Evolutionary conservation across 2,888 invertebrate genomes (phyloP), one percentile per base, ranked within the genome.

Genomic region (Acrobasis repandana): DNA sequence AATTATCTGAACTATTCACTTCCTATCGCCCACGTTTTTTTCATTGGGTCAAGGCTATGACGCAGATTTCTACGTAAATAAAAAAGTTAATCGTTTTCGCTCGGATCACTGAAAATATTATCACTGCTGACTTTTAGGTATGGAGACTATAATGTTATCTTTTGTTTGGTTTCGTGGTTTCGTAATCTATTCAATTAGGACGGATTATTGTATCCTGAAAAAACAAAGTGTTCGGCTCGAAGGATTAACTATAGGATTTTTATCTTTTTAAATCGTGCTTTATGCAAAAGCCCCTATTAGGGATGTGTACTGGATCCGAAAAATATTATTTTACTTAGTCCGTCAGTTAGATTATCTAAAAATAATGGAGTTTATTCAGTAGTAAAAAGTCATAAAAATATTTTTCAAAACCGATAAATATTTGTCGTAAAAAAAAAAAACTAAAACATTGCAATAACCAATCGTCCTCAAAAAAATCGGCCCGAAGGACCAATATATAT

Each of bases 21-120:
- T 71, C 71, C 69, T 67, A 72, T 74, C 72, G 71, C 61, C 54
- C 61, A 49, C 52, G 62, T 59, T 63, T 58, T 54, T 67, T 69
- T 69, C 67, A 76, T 61, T 75, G 56, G 77, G 78, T 79, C 78
- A 79, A 77, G 78, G 78, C 61, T 70, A 65, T 71, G 68, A 70
- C 69, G 67, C 57, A 68, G 61, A 43, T 60, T 58, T 47, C 46
- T 62, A 67, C 67, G 66, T 71, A 64, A 62, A 62, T 58, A 54
- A 36, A 51, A 51, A 50, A 28, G 43, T 28, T 51, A 46, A 51
- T 59, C 63, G 62, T 64, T 67, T 62, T 61, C 15, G 18, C 56
- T 62, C 54, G 36, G 50, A 38, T 56, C 43, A 57, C n/a, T 57
- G 48, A 16, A 15, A 47, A 57, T 18, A 4, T 57, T 57, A 57